phyloP scores from a whole-genome alignment of 2,888 invertebrate genomes.

The Dryomyza anilis region DNA sequence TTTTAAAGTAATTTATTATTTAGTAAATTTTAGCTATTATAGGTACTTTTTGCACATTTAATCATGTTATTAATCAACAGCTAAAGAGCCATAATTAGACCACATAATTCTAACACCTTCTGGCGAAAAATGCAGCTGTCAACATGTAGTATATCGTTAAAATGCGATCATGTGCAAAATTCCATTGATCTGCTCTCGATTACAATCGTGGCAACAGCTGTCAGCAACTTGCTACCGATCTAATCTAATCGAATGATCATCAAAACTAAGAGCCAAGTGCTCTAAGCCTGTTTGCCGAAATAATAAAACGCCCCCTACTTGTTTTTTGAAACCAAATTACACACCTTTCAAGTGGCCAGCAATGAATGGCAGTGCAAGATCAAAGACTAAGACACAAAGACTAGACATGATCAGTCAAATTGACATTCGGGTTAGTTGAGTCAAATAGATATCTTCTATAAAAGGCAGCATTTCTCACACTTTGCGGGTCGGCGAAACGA shows the following conservation, averaged over 20 bases:
- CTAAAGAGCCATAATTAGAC: too few species aligned
- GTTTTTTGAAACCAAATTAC: background rate
- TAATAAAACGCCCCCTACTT: background rate
- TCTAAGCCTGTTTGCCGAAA: too few species aligned
- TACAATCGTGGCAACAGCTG: background rate
- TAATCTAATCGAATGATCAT: too few species aligned
- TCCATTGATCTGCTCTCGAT: background rate
- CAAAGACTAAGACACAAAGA: too few species aligned
- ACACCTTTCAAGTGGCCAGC: background rate
- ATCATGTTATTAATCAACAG: too few species aligned
- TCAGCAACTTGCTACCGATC: background rate
- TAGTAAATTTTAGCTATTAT: too few species aligned
- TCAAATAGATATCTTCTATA: conserved; percentile 11
- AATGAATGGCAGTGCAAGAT: conserved; percentile 42
- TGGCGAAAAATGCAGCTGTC: background rate
- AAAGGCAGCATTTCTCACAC: conserved; percentile 44
- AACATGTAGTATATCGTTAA: background rate
- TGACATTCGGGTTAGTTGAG: background rate
- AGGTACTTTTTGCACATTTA: too few species aligned
- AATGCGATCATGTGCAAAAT: background rate
- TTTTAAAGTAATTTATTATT: too few species aligned
- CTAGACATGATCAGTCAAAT: conserved; percentile 50
- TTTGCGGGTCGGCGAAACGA: background rate
- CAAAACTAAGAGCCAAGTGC: too few species aligned
- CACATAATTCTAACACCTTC: background rate